Evolutionary conservation across 2,888 invertebrate genomes (phyloP), one percentile per base, ranked within the genome.

Genomic region (Prosapia bicincta): DNA sequence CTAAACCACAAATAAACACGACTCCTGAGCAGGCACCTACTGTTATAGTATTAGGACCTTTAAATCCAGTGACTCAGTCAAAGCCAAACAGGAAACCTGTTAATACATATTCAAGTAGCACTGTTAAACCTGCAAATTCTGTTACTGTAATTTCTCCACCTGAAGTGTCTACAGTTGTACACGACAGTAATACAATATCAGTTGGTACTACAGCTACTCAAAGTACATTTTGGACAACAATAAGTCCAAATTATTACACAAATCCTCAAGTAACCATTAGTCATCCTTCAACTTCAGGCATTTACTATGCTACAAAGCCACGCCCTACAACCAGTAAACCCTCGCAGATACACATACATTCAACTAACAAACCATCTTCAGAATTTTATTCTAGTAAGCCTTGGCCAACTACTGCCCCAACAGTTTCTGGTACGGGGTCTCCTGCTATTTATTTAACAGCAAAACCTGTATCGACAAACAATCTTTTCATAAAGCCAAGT

Each of bases 1-100:
- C 80, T 2, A 81, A 80, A 32, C 81, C 81, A 2, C 76, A 75
- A 69, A 77, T 78, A 7, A 75, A 77, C 7, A 75, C 78, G n/a
- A 78, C 79, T 23, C 76, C 78, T n/a, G 81, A 80, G 30, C 82
- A 82, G 7, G 80, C 88, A 10, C 89, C 90, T 0, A 90, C 89
- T 0, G 86, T 90, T 3, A 89, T 90, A n/a, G 89, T 90, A 7
- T 82, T 90, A 1, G 87, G 88, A 0, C 87, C 89, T 13, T 77
- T 80, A 0, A 78, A 79, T 66, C 67, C 79, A 25, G 75, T 77
- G 24, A 66, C 76, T 65, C 78, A 79, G 24, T 78, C 78, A 69
- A 79, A 78, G 65, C 76, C 76, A 24, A 74, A 68, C 26, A 30
- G 73, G 23, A 76, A 77, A 32, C n/a, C 73, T n/a, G 7, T 54